A percentile compares a stretch with the other conserved stretches of the same genome.
phyloP scores from a whole-genome alignment of 2,113 vertebrate species.

The Sclerurus mexicanus region DNA sequence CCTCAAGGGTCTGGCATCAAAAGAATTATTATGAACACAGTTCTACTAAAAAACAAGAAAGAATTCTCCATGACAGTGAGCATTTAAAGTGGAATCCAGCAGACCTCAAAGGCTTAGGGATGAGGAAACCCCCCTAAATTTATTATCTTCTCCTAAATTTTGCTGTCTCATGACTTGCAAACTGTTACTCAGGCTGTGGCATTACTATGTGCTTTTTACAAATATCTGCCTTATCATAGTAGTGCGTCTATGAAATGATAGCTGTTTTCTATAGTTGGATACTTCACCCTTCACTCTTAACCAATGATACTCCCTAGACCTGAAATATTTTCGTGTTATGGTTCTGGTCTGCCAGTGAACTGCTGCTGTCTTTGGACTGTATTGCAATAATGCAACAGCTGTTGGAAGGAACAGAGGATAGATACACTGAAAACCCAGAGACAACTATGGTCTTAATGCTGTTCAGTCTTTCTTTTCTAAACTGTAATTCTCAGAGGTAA shows the following conservation, averaged over 20 bases:
- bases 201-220: background rate
- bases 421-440: background rate
- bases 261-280: background rate
- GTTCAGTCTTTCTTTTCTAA: background rate
- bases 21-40: background rate
- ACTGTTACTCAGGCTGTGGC: background rate
- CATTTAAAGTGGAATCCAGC: background rate
- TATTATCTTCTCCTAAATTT: background rate
- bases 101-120: background rate
- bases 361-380: background rate
- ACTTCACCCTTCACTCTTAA: background rate
- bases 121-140: background rate
- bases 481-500: background rate
- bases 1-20: background rate
- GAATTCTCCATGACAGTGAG: background rate
- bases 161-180: background rate
- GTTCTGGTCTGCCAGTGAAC: background rate
- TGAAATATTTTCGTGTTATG: background rate
- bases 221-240: background rate
- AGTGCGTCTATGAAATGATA: background rate
- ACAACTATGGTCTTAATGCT: background rate
- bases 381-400: background rate
- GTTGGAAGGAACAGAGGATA: background rate
- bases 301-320: background rate
- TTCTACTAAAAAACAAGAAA: background rate